Conservation (phyloP, 2,113 vertebrate genomes). For the Nansenia antarctica region DNA sequence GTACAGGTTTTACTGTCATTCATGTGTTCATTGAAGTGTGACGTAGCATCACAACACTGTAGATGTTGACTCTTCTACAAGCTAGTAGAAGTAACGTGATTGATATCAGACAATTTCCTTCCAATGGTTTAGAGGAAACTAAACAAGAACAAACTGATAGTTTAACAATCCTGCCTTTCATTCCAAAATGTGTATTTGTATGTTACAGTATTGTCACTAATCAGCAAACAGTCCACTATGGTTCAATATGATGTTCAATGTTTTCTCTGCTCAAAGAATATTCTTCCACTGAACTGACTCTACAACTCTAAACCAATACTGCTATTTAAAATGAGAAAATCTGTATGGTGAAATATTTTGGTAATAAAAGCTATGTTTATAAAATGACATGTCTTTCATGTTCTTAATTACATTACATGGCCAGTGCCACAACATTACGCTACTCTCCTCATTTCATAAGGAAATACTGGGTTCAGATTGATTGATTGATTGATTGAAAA, state of each 20-base stretch:
- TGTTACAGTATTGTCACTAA: conserved; percentile 52
- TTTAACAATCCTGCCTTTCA: conserved; percentile 58
- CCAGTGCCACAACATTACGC: too few species aligned
- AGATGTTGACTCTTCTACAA: conserved; percentile 48
- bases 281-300: conserved; percentile 39
- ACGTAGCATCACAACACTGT: conserved; percentile 26
- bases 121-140: conserved; percentile 28
- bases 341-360: conserved; percentile 74
- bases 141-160: conserved; percentile 22
- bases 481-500: too few species aligned
- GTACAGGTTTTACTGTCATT: conserved; percentile 31
- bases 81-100: conserved; percentile 13
- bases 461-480: too few species aligned
- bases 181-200: conserved; percentile 48
- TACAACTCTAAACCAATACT: conserved; percentile 52
- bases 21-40: conserved; percentile 42
- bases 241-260: conserved; percentile 38
- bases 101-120: conserved; percentile 54
- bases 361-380: conserved; percentile 75
- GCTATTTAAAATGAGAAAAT: conserved; percentile 68
- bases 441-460: too few species aligned
- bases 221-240: conserved; percentile 55
- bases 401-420: too few species aligned
- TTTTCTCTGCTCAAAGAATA: conserved; percentile 29
- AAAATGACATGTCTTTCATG: conserved; percentile 55